Percentiles rank a stretch among this genome's conserved stretches.
Conservation (phyloP, 2,797 vertebrate species). For the Cynodonichthys magdalenae region DNA sequence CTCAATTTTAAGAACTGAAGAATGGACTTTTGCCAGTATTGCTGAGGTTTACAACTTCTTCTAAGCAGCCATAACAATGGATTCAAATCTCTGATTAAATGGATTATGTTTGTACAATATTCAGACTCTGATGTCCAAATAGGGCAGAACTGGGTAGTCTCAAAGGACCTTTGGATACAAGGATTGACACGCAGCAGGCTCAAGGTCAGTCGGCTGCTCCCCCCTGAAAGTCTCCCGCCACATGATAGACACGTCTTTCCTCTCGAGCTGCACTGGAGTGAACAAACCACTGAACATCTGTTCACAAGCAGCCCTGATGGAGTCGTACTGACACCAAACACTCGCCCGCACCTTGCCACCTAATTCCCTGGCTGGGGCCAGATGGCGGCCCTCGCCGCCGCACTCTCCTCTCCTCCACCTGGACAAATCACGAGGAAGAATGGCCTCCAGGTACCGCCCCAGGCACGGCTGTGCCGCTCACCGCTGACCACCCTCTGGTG, state of each 20-base stretch:
- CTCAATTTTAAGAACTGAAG: conserved; percentile 28
- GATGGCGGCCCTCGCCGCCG: conserved; percentile 86
- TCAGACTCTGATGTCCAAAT: conserved; percentile 48
- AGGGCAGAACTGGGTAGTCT: conserved; percentile 37
- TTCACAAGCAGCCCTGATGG: conserved; percentile 98
- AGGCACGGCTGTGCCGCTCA: conserved; percentile 85
- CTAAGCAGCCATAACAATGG: conserved; percentile 6
- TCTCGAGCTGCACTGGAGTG: conserved; percentile 91
- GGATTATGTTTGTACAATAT: conserved; percentile 32
- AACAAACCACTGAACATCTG: conserved; percentile 98
- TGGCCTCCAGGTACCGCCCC: conserved; percentile 90
- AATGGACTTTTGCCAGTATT: conserved; percentile 30
- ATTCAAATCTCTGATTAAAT: conserved; percentile 27
- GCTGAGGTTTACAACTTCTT: conserved; percentile 24
- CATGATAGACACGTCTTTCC: conserved; percentile 94
- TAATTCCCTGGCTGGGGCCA: conserved; percentile 94
- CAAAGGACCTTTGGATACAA: conserved; percentile 55
- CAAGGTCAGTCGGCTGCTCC: conserved; percentile 95
- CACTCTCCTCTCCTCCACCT: conserved; percentile 65
- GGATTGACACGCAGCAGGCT: conserved; percentile 82
- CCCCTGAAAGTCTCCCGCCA: conserved; percentile 89
- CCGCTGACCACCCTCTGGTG: conserved; percentile 85
- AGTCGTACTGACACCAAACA: conserved; percentile 91
- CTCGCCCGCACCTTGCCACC: conserved; percentile 80
- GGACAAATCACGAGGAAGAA: conserved; percentile 84